Base-by-base conservation (phyloP, 2,797 vertebrate genomes). In the Scolopax rusticola region DNA sequence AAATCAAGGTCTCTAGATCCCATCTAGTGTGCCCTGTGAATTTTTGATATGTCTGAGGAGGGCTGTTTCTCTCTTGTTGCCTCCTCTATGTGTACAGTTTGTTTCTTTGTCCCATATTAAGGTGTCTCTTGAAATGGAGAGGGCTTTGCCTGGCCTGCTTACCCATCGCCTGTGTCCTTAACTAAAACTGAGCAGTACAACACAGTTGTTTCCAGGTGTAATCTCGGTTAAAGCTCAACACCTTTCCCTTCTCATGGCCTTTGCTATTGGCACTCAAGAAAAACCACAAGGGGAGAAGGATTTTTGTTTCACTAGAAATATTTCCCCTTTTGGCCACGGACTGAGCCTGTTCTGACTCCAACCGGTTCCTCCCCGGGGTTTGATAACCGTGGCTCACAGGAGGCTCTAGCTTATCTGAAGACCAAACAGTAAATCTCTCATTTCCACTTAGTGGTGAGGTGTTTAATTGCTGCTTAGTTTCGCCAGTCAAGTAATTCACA, bases 401-500 rank as follows among this genome's bases (percentile, higher is more conserved):
- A 96, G 95, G 95, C 91, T 96, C 84, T 51, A 70, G 95, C 94
- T 97, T 97, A 97, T 98, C 97, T 97, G 96, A 97, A 97, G 97
- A 96, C 98, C 96, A 97, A 97, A 94, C 87, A 95, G 97, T 91
- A 97, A 98, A 97, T 97, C 97, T 98, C 98, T 98, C 96, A 97
- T 98, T 98, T 98, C 98, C 96, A 30, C 95, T 97, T 95, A 81
- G 87, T 84, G 96, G 96, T 81, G 82, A 97, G 96, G 97, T 98
- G 96, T 98, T 97, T 98, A 97, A 98, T 98, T 97, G 97, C 97
- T 98, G 97, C 98, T 98, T 97, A 97, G 98, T 97, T 98, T 98
- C 90, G 33, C 95, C 81, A 96, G 96, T 96, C 97, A 96, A 98
- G 97, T 98, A 97, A 97, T 98, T 98, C 97, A 90, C 98, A 96